These are phyloP conservation scores for Protonibea diacanthus DNA, from an alignment of 2,797 vertebrate species.

Conservation along the genomic window DNA sequence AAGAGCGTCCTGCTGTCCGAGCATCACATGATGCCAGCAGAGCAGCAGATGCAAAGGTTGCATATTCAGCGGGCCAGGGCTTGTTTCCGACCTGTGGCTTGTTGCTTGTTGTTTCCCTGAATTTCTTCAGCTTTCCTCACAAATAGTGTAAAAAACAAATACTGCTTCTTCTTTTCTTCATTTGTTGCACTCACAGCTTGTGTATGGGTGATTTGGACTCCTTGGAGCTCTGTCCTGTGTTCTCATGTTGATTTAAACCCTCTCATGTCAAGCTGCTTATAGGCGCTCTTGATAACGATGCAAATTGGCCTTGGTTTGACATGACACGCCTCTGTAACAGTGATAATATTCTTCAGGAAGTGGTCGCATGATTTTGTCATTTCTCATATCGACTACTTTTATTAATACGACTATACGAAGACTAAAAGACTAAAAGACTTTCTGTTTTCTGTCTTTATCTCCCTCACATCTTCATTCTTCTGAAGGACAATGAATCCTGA, in stretches of 20 bases:
- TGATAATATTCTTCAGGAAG: background rate
- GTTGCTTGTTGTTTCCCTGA: too few relatives aligned
- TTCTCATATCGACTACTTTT: background rate
- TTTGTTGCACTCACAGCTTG: background rate
- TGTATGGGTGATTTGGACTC: background rate
- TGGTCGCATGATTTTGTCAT: background rate
- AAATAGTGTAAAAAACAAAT: too few relatives aligned
- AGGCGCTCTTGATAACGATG: constrained; percentile 1
- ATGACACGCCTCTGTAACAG: background rate
- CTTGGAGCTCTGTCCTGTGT: background rate
- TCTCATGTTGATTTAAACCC: constrained; percentile 12
- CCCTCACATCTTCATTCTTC: background rate
- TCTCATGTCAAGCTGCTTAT: background rate
- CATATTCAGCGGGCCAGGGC: too few relatives aligned
- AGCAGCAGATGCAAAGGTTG: background rate
- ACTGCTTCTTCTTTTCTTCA: background rate
- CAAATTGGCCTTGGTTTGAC: background rate
- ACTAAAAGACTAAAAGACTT: too few relatives aligned
- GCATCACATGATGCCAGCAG: constrained; percentile 2
- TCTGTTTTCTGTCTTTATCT: background rate
- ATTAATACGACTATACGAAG: too few relatives aligned
- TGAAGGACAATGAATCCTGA: background rate
- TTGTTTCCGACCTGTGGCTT: too few relatives aligned
- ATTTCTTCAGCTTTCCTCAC: too few relatives aligned
- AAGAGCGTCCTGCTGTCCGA: background rate